Evolutionary conservation across 2,797 vertebrate species (phyloP), one percentile per base, ranked within the genome.

Genomic region (Macropus fuliginosus): DNA sequence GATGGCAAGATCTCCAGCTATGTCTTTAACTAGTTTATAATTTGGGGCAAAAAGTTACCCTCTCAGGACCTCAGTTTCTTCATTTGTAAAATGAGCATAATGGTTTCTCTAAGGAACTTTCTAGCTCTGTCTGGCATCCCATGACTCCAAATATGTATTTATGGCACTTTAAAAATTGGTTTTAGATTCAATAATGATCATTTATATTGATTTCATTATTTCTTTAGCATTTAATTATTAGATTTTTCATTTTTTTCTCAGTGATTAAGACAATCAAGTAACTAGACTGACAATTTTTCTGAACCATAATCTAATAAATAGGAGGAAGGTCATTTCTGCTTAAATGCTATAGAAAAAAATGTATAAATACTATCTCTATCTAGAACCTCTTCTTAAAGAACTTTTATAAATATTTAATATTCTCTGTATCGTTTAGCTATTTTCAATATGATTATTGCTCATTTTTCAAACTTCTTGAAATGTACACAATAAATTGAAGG

Each of bases 401-500:
- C 90, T 54, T 55, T 10, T 46, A 92, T 95, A 97, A 94, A 95
- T 92, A 87, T n/a, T 93, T 57, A 40, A 66, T 34, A 81, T 54
- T n/a, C 46, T 93, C 95, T 56, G 1, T 81, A 95, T 91, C 1
- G 0, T 59, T 54, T 90, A 56, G 29, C 4, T 28, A 40, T 18
- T 92, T 92, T 96, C 1, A 0, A 89, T 91, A 94, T 66, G 8
- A 92, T 93, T 94, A 55, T 93, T 94, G 59, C 91, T 97, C 93
- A 57, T 94, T 93, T 93, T 96, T 96, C 34, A 81, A 74, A 62
- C 14, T 95, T 89, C 13, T 62, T 92, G 92, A 95, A 94, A 56
- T 55, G 11, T 9, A 56, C 90, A 56, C 56, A 94, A 90, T 96
- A 97, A 94, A 96, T 97, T 93, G 92, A 96, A 96, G 74, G 89